These are phyloP conservation scores for Vidua chalybeata DNA, from an alignment of 2,113 vertebrate species.

Conservation along the genomic window DNA sequence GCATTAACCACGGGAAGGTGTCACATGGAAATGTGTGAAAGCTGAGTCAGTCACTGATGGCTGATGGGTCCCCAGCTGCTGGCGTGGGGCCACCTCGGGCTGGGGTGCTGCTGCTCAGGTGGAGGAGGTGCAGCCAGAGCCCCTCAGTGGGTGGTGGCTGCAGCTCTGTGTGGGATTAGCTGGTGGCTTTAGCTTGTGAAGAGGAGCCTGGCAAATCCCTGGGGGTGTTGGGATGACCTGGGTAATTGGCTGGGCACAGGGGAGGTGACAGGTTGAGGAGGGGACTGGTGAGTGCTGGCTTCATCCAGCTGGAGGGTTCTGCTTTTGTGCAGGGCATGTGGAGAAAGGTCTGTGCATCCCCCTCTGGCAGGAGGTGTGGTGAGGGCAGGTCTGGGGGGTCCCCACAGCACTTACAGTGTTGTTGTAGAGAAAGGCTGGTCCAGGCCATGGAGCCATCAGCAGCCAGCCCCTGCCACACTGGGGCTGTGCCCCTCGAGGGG, in stretches of 20 bases:
- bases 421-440: background rate
- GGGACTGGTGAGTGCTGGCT: background rate
- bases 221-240: background rate
- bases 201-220: background rate
- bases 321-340: background rate
- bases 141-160: background rate
- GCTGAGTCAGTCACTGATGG: background rate
- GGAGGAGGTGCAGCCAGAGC: background rate
- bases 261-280: background rate
- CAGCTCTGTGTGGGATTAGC: background rate
- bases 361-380: fast-evolving
- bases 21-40: background rate
- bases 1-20: background rate
- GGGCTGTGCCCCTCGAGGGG: fast-evolving
- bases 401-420: background rate
- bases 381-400: background rate
- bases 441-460: background rate
- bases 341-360: background rate
- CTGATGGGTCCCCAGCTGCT: background rate
- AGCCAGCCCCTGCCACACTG: background rate
- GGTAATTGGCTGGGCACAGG: background rate
- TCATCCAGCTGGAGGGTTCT: background rate
- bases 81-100: background rate
- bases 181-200: background rate
- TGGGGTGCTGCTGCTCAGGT: background rate